phyloP scores from a whole-genome alignment of 2,113 vertebrate genomes.

The Hyaena hyaena region DNA sequence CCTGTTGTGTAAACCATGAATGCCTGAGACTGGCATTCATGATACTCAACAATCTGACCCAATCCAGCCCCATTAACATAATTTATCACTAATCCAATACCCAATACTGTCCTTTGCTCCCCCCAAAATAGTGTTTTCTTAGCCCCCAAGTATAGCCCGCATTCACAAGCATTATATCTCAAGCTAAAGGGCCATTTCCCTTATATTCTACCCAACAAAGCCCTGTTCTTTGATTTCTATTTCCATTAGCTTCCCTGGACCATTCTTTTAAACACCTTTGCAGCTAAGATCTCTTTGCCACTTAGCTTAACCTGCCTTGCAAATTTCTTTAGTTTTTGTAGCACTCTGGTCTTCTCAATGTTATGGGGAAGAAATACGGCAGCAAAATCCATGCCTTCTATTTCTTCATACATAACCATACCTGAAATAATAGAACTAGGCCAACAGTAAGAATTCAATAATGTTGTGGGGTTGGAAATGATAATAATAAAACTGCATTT shows the following conservation, averaged over 20 bases:
- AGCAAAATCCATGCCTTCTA: neutral
- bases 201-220: neutral
- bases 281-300: slow-evolving; percentile 1
- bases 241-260: neutral
- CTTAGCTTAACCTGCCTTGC: neutral
- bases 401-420: slow-evolving; percentile 19
- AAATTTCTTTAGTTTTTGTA: neutral
- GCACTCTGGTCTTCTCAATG: neutral
- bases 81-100: neutral
- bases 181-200: neutral
- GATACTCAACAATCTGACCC: neutral
- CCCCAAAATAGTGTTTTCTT: neutral
- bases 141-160: neutral
- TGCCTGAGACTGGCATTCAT: neutral
- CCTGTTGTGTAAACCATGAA: neutral
- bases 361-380: neutral
- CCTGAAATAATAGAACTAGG: slow-evolving; percentile 41
- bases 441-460: slow-evolving; percentile 40
- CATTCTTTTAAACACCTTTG: neutral
- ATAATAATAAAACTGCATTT: slow-evolving; percentile 22
- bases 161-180: neutral
- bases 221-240: neutral
- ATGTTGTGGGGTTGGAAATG: neutral
- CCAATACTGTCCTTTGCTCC: neutral
- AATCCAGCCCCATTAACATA: neutral